Evolutionary conservation across 2,113 vertebrate genomes (phyloP).

Genomic region (Seriola rivoliana): DNA sequence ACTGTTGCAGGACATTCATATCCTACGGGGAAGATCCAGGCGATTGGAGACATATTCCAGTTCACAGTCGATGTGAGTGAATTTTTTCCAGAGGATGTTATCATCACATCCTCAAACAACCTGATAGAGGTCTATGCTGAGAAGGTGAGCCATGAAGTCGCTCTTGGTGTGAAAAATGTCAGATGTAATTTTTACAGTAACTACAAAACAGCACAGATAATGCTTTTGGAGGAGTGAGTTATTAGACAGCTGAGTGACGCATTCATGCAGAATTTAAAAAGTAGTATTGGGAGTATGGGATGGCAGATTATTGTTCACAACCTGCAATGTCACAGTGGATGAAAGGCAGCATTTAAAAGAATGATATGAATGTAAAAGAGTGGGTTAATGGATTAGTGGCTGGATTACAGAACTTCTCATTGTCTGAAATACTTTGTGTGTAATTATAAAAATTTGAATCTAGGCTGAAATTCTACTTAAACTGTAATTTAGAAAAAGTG

Average conservation of each 20-base stretch:
- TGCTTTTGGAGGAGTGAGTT: background rate
- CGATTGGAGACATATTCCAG: slow-evolving; percentile 89
- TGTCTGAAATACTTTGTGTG: background rate
- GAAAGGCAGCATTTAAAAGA: background rate
- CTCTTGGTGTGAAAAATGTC: background rate
- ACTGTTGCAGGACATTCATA: slow-evolving; percentile 31
- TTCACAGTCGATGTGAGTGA: slow-evolving; percentile 91
- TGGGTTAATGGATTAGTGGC: too few species aligned
- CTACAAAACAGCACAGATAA: background rate
- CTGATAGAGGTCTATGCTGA: slow-evolving; percentile 91
- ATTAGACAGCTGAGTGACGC: background rate
- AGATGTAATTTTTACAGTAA: background rate
- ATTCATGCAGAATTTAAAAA: background rate
- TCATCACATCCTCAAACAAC: slow-evolving; percentile 92
- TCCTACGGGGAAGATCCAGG: slow-evolving; percentile 84
- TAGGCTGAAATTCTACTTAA: background rate
- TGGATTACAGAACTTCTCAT: background rate
- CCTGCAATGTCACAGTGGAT: background rate
- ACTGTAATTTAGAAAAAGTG: background rate
- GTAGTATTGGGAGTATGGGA: background rate
- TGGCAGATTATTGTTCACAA: too few species aligned
- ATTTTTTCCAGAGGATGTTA: slow-evolving; percentile 92
- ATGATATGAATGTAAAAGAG: background rate
- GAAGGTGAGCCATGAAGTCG: slow-evolving; percentile 86
- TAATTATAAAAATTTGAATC: background rate